Conservation (phyloP, 2,888 invertebrate genomes). For the Ennomos fuscantarius region DNA sequence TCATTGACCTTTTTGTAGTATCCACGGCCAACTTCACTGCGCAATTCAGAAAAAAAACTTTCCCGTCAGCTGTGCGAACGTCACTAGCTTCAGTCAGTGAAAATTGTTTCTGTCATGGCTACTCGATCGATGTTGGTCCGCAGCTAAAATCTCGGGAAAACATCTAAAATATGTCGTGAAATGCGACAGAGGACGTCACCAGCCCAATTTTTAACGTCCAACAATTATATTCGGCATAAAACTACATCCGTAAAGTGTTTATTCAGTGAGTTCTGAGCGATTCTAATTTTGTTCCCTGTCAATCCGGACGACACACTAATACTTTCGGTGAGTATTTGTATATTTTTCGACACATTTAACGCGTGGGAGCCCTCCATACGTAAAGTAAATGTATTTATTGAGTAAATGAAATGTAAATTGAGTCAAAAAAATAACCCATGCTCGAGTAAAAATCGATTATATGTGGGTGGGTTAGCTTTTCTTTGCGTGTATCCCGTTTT, state of each 20-base stretch:
- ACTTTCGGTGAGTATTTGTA: conserved; percentile 74
- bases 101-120: conserved; percentile 81
- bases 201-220: conserved; percentile 55
- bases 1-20: conserved; percentile 60
- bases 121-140: conserved; percentile 76
- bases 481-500: conserved; percentile 59
- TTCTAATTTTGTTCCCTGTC: conserved; percentile 81
- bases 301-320: conserved; percentile 63
- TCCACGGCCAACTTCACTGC: conserved; percentile 62
- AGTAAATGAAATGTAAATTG: conserved; percentile 45
- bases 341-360: conserved; percentile 49
- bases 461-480: conserved; percentile 77
- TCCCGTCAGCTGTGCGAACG: conserved; percentile 69
- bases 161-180: conserved; percentile 74
- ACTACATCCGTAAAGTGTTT: conserved; percentile 66
- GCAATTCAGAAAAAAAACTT: conserved; percentile 64
- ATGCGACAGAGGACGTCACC: conserved; percentile 55
- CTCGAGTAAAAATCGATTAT: conserved; percentile 81
- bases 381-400: conserved; percentile 42
- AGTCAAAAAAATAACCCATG: conserved; percentile 42
- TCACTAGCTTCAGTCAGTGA: conserved; percentile 71
- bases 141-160: conserved; percentile 75
- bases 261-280: conserved; percentile 75
- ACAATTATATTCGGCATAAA: conserved; percentile 61
- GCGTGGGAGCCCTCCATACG: conserved; percentile 43